phyloP scores from a whole-genome alignment of 2,113 vertebrate genomes.

The mouse (Mus musculus) region DNA sequence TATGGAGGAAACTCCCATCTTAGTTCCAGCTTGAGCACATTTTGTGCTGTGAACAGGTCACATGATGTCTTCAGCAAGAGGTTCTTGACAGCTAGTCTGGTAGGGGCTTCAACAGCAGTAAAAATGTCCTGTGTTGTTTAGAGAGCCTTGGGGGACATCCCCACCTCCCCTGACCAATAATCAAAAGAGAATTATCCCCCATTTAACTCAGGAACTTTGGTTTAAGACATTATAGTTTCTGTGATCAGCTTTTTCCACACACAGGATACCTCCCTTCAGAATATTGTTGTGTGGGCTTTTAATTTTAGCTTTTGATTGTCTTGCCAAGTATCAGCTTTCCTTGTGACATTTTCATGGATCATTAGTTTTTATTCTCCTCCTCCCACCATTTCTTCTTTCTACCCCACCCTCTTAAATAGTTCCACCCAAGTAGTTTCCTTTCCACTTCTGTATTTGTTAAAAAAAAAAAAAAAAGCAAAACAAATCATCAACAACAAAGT shows the following conservation, averaged over 20 bases:
- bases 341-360: not conserved
- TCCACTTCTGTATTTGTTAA: not conserved
- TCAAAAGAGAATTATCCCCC: not conserved
- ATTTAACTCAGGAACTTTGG: not conserved
- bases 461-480: not conserved
- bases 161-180: too few relatives aligned
- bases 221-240: not conserved
- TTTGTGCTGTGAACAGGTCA: not conserved
- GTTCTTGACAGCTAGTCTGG: not conserved
- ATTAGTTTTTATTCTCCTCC: not conserved
- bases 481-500: not conserved
- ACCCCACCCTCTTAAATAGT: not conserved
- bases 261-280: not conserved
- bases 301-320: not conserved
- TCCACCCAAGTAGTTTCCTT: not conserved
- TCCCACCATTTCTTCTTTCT: not conserved
- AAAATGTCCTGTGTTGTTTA: not conserved
- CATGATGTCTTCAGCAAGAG: not conserved
- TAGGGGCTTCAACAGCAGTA: not conserved
- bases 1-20: not conserved
- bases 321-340: not conserved
- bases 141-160: not conserved
- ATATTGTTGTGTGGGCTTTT: not conserved
- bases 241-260: not conserved
- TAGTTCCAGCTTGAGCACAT: not conserved